phyloP scores from a whole-genome alignment of 2,888 invertebrate species.

The Eilema caniola region DNA sequence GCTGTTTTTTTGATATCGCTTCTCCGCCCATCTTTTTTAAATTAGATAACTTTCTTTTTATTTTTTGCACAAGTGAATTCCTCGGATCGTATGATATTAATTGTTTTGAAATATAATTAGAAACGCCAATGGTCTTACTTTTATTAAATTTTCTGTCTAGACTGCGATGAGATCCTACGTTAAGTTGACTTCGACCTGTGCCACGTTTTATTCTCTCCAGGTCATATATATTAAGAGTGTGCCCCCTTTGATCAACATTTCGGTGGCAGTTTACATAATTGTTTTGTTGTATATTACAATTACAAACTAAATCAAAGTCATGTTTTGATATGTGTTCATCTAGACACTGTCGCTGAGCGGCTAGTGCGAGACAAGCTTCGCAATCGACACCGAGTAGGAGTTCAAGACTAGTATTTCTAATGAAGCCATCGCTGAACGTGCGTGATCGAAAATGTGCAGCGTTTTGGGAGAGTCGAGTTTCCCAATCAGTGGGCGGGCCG shows the following conservation, averaged over 20 bases:
- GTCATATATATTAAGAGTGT: conserved; percentile 81
- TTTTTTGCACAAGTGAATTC: conserved; percentile 82
- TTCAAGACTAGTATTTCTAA: conserved; percentile 83
- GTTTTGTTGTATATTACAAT: conserved; percentile 81
- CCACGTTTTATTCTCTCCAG: conserved; percentile 80
- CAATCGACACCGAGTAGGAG: conserved; percentile 84
- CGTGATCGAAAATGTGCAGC: conserved; percentile 79
- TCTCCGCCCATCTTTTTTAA: conserved; percentile 84
- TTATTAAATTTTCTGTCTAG: conserved; percentile 82
- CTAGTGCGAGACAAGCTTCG: conserved; percentile 82
- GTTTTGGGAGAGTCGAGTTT: conserved; percentile 66
- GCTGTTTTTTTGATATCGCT: conserved; percentile 80
- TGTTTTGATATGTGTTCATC: conserved; percentile 78
- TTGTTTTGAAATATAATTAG: conserved; percentile 83
- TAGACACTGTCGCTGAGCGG: conserved; percentile 75
- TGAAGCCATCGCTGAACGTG: conserved; percentile 84
- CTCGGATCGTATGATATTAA: conserved; percentile 83
- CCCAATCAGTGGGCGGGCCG: conserved; percentile 62
- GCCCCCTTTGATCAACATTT: conserved; percentile 74
- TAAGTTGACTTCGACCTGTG: conserved; percentile 70
- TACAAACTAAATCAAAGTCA: conserved; percentile 81
- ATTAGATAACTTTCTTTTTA: conserved; percentile 83
- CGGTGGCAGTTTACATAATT: conserved; percentile 78
- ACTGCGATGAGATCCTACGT: conserved; percentile 78
- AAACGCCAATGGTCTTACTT: conserved; percentile 80